phyloP scores from a whole-genome alignment of 2,113 vertebrate species.

The Salvelinus sp. region DNA sequence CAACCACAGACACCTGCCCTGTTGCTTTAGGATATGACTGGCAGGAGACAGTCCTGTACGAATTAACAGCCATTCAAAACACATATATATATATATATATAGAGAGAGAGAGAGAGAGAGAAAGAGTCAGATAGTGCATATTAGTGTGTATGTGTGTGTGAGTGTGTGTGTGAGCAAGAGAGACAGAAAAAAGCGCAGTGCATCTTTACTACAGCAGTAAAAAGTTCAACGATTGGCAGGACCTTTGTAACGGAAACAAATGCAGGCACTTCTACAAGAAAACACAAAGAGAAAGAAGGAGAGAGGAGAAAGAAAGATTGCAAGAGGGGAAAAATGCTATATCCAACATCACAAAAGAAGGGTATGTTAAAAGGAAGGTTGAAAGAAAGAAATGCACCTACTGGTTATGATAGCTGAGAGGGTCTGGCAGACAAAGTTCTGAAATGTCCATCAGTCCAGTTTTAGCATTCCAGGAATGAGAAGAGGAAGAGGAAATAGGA shows the following conservation, averaged over 20 bases:
- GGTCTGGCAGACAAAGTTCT: constrained; percentile 97
- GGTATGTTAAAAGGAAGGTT: constrained; percentile 36
- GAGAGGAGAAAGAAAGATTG: not conserved
- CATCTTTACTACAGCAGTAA: constrained; percentile 5
- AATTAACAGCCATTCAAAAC: constrained; percentile 37
- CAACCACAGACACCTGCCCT: constrained; percentile 56
- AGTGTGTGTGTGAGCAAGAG: not conserved
- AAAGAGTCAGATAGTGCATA: constrained; percentile 19
- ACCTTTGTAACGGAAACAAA: constrained; percentile 24
- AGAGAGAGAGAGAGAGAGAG: not conserved
- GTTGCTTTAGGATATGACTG: constrained; percentile 41
- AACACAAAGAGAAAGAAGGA: not conserved
- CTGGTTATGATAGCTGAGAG: constrained; percentile 99
- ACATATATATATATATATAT: not conserved
- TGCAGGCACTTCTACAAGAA: not conserved
- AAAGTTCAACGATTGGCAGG: constrained; percentile 42
- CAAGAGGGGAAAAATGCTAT: constrained; percentile 21
- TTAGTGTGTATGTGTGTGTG: too few relatives aligned
- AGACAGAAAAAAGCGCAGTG: constrained; percentile 12
- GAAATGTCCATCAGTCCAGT: constrained; percentile 99
- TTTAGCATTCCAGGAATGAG: constrained; percentile 92
- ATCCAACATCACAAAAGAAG: constrained; percentile 25
- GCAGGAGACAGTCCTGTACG: constrained; percentile 32
- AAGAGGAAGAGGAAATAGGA: constrained; percentile 70
- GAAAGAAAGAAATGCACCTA: constrained; percentile 79